These are phyloP conservation scores for Bursaphelenchus mucronatus DNA, from an alignment of 1,140 invertebrate genomes.

Conservation along the genomic window DNA sequence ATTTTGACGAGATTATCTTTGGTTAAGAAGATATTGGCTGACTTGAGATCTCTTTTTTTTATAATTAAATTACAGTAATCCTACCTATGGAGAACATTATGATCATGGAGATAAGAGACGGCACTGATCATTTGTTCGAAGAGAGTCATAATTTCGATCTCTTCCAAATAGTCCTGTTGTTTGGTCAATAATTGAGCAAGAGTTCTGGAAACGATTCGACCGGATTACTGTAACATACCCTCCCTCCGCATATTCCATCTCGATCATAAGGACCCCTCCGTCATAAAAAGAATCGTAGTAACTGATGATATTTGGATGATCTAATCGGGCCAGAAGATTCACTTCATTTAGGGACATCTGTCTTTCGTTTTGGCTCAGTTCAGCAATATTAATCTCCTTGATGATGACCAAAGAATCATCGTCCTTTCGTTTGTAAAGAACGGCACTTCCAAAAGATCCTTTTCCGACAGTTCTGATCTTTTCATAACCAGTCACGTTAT, in stretches of 20 bases:
- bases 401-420: slow-evolving; percentile 71
- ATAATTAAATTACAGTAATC: slow-evolving; percentile 8
- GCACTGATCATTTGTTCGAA: slow-evolving; percentile 72
- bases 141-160: slow-evolving; percentile 68
- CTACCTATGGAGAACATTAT: slow-evolving; percentile 72
- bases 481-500: slow-evolving; percentile 32
- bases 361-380: slow-evolving; percentile 69
- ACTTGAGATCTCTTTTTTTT: slow-evolving; percentile 71
- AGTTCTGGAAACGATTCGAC: slow-evolving; percentile 63
- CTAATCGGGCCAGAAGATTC: slow-evolving; percentile 69
- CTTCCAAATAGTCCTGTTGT: slow-evolving; percentile 65
- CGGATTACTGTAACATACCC: slow-evolving; percentile 61
- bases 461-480: slow-evolving; percentile 39
- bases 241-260: slow-evolving; percentile 77
- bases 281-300: slow-evolving; percentile 74
- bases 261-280: slow-evolving; percentile 72
- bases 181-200: slow-evolving; percentile 69
- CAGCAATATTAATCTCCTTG: slow-evolving; percentile 74
- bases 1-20: slow-evolving; percentile 63
- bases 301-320: slow-evolving; percentile 73
- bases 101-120: slow-evolving; percentile 71
- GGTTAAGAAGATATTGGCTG: slow-evolving; percentile 74
- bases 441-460: slow-evolving; percentile 73
- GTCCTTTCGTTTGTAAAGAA: slow-evolving; percentile 69
- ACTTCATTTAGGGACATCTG: slow-evolving; percentile 75